Conservation (phyloP, 2,797 vertebrate genomes). For the Natrix natrix region DNA sequence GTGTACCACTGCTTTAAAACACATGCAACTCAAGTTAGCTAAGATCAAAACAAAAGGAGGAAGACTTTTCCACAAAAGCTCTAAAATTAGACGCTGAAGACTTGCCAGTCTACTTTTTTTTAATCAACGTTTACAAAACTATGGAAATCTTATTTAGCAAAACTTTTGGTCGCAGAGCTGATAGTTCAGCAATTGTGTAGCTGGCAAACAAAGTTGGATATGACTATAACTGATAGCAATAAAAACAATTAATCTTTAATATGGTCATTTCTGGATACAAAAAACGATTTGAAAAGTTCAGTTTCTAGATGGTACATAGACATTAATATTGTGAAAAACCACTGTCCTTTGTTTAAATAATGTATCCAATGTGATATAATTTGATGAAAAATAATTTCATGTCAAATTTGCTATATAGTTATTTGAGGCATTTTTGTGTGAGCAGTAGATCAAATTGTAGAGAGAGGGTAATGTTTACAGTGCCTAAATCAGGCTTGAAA, state of each 20-base stretch:
- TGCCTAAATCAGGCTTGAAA: neutral
- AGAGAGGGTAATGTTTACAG: too few relatives aligned
- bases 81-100: neutral
- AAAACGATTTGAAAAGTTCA: neutral
- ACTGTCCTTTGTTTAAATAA: neutral
- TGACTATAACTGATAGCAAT: neutral
- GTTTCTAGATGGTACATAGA: neutral
- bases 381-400: neutral
- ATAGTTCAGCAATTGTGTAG: slow-evolving; percentile 1
- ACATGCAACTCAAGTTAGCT: neutral
- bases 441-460: neutral
- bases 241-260: neutral
- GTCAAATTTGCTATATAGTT: neutral
- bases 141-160: neutral
- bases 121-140: neutral
- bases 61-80: neutral
- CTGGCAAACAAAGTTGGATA: neutral
- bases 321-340: neutral
- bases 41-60: neutral
- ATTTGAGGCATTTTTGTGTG: too few relatives aligned
- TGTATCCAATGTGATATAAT: neutral
- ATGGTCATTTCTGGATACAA: neutral
- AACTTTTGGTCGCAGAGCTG: neutral
- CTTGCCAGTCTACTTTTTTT: neutral
- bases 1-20: neutral